A percentile compares a stretch with the other conserved stretches of the same genome.
phyloP scores from a whole-genome alignment of 2,113 vertebrate species.

The Microtus montanus region DNA sequence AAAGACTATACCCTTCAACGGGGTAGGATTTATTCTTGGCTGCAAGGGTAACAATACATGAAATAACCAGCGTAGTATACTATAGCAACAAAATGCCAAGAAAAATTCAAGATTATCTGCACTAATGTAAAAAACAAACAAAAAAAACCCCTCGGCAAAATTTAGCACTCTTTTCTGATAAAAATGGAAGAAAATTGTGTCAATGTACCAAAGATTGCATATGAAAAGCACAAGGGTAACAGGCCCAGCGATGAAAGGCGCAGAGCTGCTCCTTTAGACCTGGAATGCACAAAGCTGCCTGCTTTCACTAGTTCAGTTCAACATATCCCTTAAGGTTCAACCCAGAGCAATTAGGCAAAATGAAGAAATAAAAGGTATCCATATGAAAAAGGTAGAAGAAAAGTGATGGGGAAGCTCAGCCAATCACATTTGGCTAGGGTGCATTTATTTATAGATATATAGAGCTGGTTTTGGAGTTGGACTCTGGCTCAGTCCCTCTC shows the following conservation, averaged over 20 bases:
- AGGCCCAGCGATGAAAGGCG: not conserved
- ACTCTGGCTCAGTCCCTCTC: too few species aligned
- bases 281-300: not conserved
- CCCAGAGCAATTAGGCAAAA: not conserved
- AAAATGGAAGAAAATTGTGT: slow-evolving; percentile 29
- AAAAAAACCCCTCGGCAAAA: slow-evolving; percentile 8
- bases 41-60: not conserved
- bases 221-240: not conserved
- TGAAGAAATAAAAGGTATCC: not conserved
- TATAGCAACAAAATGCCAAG: not conserved
- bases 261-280: not conserved
- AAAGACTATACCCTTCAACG: not conserved
- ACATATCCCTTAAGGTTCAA: not conserved
- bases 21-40: not conserved
- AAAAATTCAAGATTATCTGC: not conserved
- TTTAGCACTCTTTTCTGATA: not conserved
- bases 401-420: too few species aligned
- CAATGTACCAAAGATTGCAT: not conserved
- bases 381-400: not conserved
- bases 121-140: not conserved
- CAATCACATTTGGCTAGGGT: too few species aligned
- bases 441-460: too few species aligned
- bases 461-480: too few species aligned
- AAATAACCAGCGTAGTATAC: not conserved
- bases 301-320: not conserved